These are phyloP conservation scores for Chamaea fasciata DNA, from an alignment of 2,113 vertebrate genomes.

Conservation along the genomic window DNA sequence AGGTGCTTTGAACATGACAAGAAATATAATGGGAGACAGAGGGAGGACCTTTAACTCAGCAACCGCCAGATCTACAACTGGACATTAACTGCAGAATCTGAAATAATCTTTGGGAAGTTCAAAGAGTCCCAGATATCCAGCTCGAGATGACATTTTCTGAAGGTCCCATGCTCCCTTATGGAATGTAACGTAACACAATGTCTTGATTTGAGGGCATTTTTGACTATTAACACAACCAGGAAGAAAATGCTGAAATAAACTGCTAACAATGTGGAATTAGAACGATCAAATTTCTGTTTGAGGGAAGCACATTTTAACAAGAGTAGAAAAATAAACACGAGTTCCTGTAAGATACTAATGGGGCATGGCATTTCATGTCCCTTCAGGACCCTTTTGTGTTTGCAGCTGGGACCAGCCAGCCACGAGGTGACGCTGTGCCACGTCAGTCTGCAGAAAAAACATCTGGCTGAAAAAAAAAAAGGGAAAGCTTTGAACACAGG, in stretches of 20 bases:
- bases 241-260: neutral
- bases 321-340: neutral
- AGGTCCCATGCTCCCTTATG: neutral
- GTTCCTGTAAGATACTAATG: neutral
- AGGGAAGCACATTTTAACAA: neutral
- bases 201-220: neutral
- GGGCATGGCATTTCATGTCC: neutral
- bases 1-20: neutral
- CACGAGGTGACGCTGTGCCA: neutral
- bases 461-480: neutral
- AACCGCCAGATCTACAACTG: accelerated
- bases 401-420: neutral
- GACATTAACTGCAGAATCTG: neutral
- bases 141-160: neutral
- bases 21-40: neutral
- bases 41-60: neutral
- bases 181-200: neutral
- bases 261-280: neutral
- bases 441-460: neutral
- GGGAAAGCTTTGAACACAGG: neutral
- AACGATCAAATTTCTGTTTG: neutral
- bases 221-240: neutral
- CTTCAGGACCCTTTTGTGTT: neutral
- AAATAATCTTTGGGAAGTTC: neutral
- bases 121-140: neutral